Evolutionary conservation across 1,140 invertebrate genomes (phyloP), one percentile per base, ranked within the genome.

Genomic region (Cydia fagiglandana): DNA sequence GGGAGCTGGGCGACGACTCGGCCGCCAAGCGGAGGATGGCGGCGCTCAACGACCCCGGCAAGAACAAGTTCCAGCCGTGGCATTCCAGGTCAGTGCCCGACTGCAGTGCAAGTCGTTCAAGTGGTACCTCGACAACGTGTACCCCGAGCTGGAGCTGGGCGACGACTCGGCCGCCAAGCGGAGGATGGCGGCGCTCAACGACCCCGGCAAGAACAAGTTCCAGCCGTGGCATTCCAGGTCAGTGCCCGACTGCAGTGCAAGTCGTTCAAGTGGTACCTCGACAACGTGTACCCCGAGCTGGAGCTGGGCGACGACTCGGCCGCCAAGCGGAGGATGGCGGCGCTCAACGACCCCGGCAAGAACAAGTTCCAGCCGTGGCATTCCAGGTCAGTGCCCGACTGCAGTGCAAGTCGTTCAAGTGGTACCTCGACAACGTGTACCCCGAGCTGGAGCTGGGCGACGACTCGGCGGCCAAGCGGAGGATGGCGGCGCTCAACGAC

Each of bases 71-170:
- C 76, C 96, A 97, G 84, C 96, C 96, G 1, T 97, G 97, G 96
- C 96, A 97, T 89, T 95, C 95, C 5, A 94, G n/a, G n/a, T n/a
- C n/a, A n/a, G n/a, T n/a, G 93, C 96, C 76, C 89, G 93, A 30
- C 91, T 99, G 1, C 93, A 96, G 4, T 99, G 99, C 89, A 96
- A 97, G 77, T 94, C 95, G 75, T 99, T 99, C 88, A 94, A 96
- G 47, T 99, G 99, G 99, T 99, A 99, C 86, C 93, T 99, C 78
- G 95, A 98, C 68, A 97, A 97, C 86, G 94, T 99, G 5, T 99
- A 98, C 89, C 98, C 97, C 0, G 97, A 98, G 88, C 84, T 98
- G 70, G 94, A 94, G 53, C 83, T 95, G 15, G 95, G 96, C 0
- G 94, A 94, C 20, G 95, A 97, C 75, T 93, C 87, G 12, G 91